Evolutionary conservation across 2,888 invertebrate genomes (phyloP), one percentile per base, ranked within the genome.

Genomic region (Pristionchus fissidentatus): DNA sequence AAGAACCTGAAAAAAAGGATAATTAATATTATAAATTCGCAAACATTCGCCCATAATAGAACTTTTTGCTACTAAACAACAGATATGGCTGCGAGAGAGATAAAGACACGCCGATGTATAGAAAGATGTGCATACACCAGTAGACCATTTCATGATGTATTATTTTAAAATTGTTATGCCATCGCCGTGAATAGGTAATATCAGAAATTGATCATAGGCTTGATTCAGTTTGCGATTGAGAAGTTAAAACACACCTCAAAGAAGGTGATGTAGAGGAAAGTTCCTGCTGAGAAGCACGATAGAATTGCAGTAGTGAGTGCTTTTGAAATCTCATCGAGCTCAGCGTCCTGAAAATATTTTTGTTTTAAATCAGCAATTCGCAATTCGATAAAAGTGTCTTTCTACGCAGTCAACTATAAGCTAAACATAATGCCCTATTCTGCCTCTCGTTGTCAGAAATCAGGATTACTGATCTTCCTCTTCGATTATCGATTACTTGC

Each of bases 221-320:
- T 49, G 49, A 49, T 15, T 49, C 10, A 19, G 19, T 15, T 15
- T 49, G 49, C 49, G 49, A 19, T 15, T 15, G 10, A 15, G 13
- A 49, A 49, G n/a, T n/a, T n/a, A n/a, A n/a, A n/a, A n/a, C n/a
- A n/a, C n/a, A 89, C 89, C 86, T 90, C 90, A 75, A 90, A 90
- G 83, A 90, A 90, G 0, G 89, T 87, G 55, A 90, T 90, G 84
- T 88, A 90, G 26, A 90, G 85, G 81, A 90, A 90, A 3, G 89
- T 90, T 8, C 90, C 90, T 38, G 89, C 80, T 0, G 90, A 88
- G 70, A 90, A 85, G 35, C 88, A 89, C 81, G 86, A 87, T 35
- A 90, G 77, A 32, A 89, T 84, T 1, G 87, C 84, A 1, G 89
- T 89, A 0, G 85, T 83, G 26, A 88, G 85, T 32, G 87, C 87